Evolutionary conservation across 2,888 invertebrate species (phyloP).

Genomic region (Tortrix viridana): DNA sequence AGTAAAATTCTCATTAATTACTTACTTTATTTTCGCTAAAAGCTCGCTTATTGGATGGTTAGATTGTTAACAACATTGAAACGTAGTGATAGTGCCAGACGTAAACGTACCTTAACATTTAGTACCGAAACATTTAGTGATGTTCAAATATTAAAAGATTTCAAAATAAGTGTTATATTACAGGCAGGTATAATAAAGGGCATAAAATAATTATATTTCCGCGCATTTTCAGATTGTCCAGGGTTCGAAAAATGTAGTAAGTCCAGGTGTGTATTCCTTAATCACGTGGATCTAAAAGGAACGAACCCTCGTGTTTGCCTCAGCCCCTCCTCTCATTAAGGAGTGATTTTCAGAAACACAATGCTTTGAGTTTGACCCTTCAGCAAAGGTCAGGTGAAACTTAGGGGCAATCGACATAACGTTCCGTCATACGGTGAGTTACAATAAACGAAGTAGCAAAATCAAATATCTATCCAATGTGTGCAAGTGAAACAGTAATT

Average conservation of each 20-base stretch:
- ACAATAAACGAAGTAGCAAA: background rate
- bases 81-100: too few relatives aligned
- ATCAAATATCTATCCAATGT: too few relatives aligned
- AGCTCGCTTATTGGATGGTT: too few relatives aligned
- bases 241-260: background rate
- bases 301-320: slow-evolving; percentile 6
- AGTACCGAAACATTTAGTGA: too few relatives aligned
- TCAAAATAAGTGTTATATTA: too few relatives aligned
- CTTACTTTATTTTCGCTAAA: too few relatives aligned
- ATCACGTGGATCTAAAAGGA: slow-evolving; percentile 5
- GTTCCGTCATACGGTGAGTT: slow-evolving; percentile 10
- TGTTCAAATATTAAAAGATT: too few relatives aligned
- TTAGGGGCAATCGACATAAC: background rate
- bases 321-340: slow-evolving; percentile 34
- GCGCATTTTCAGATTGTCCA: background rate
- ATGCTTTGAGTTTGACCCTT: slow-evolving; percentile 35
- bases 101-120: too few relatives aligned
- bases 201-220: background rate
- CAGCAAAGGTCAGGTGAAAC: slow-evolving; percentile 24
- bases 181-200: too few relatives aligned
- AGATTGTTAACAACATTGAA: too few relatives aligned
- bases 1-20: too few relatives aligned
- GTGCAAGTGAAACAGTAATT: too few relatives aligned
- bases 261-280: background rate
- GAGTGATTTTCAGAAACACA: slow-evolving; percentile 32